Base-by-base conservation (phyloP, 2,797 vertebrate species). In the Lepidocolaptes lacrymiger region DNA sequence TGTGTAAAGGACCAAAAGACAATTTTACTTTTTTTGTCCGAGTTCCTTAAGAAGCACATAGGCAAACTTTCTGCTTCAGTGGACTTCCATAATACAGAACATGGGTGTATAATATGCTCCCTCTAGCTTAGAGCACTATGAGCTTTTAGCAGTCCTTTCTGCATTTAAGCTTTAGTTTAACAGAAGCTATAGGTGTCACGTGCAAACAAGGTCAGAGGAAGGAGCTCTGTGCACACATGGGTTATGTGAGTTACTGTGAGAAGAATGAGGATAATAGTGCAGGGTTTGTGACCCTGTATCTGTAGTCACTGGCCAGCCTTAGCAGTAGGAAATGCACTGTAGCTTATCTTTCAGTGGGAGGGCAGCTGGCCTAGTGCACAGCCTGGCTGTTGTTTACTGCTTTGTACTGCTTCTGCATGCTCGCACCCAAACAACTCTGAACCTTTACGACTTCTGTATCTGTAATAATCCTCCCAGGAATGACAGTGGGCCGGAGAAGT, bases 391-490 rank as follows among this genome's bases (percentile, higher is more conserved):
- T 49, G 10, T 34, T 86, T 79, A n/a, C 44, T 5, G 23, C 89
- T 71, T 39, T 56, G 34, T 88, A 10, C 44, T 1, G 14, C 78
- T 77, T 44, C 82, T 88, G 49, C 12, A 4, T 0, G 2, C 79
- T 89, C 0, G 0, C 54, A 77, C 72, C 79, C 61, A 61, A 80
- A 72, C 46, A 81, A 10, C 46, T 66, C 54, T 27, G 22, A 90
- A 64, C 73, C 24, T 75, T 68, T 51, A 67, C 32, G 36, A 39
- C 64, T 91, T 67, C 9, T 46, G 3, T 71, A n/a, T 85, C 73
- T 75, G 24, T 64, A 85, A 30, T 78, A 92, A 80, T 90, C 54
- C 58, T 93, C 51, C 13, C 58, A 75, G 76, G 36, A 86, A 64
- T 61, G 49, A 68, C 62, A 68, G 48, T 16, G n/a, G 51, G 49